A percentile compares a stretch with the other conserved stretches of the same genome.
phyloP scores from a whole-genome alignment of 2,113 vertebrate species.

The Tragelaphus buxtoni region DNA sequence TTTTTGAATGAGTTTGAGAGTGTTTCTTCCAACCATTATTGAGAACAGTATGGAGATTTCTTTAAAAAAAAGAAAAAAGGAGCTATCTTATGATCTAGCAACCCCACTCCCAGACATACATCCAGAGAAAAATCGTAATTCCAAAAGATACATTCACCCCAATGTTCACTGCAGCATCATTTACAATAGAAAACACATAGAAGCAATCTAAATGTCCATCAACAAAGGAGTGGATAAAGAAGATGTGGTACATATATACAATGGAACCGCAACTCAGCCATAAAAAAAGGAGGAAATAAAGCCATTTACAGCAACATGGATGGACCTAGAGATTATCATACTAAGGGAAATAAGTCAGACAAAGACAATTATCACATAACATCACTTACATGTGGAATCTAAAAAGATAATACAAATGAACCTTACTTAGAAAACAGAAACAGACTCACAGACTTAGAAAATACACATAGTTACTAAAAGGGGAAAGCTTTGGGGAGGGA shows the following conservation, averaged over 20 bases:
- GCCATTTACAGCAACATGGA: background rate
- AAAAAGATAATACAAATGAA: background rate
- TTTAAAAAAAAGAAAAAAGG: background rate
- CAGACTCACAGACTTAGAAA: background rate
- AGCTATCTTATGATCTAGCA: background rate
- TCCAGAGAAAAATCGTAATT: background rate
- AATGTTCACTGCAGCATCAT: background rate
- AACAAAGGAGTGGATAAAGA: background rate
- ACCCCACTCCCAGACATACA: background rate
- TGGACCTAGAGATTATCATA: background rate
- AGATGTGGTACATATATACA: background rate
- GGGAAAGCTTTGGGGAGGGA: background rate
- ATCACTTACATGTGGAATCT: background rate
- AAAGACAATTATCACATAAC: background rate
- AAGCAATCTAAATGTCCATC: background rate
- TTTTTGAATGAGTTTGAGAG: background rate
- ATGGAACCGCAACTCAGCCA: background rate
- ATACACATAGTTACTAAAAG: background rate
- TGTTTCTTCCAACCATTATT: background rate
- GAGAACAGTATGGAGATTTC: background rate
- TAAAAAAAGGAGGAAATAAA: background rate
- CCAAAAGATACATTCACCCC: background rate
- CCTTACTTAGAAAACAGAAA: background rate
- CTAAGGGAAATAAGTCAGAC: background rate
- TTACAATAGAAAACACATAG: background rate